Evolutionary conservation across 2,888 invertebrate species (phyloP), one percentile per base, ranked within the genome.

Genomic region (Pammene fasciana): DNA sequence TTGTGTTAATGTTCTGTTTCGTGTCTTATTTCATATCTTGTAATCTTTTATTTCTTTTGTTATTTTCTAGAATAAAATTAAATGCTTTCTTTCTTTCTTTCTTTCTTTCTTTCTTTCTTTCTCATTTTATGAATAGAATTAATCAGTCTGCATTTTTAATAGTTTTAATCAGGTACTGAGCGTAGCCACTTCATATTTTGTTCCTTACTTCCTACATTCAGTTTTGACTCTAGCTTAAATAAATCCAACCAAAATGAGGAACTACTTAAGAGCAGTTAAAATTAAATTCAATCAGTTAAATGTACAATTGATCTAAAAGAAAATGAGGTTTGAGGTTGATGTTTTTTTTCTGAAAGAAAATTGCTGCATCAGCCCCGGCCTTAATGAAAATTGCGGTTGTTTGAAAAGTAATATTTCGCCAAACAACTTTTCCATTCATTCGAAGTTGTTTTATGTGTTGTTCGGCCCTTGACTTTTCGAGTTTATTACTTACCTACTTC

Each of bases 401-500:
- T 54, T 62, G 50, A 38, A 38, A 62, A 52, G 18, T 52, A 62
- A 62, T 50, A 50, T 62, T 62, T 41, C 41, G 18, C 41, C 52
- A 10, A 34, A n/a, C 41, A 50, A 61, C 61, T 61, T 46, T 59
- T 59, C 38, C 50, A 61, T 50, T 61, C 36, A 50, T 16, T 38
- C 59, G 10, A 61, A 48, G 36, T 61, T 38, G 60, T 48, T 38
- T 52, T 62, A 62, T 62, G 41, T 50, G 26, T 14, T 26, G 41
- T 18, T 50, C 38, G 16, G 41, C 50, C 52, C n/a, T 62, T 62
- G 52, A 62, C 62, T 62, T 62, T 61, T 62, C 13, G n/a, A 26
- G 62, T 50, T 50, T 50, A 41, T 50, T 61, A 38, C n/a, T n/a
- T n/a, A n/a, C n/a, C n/a, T n/a, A n/a, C 16, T 38, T 36, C 16